phyloP scores from a whole-genome alignment of 2,888 invertebrate species.

The Resseliella maxima region DNA sequence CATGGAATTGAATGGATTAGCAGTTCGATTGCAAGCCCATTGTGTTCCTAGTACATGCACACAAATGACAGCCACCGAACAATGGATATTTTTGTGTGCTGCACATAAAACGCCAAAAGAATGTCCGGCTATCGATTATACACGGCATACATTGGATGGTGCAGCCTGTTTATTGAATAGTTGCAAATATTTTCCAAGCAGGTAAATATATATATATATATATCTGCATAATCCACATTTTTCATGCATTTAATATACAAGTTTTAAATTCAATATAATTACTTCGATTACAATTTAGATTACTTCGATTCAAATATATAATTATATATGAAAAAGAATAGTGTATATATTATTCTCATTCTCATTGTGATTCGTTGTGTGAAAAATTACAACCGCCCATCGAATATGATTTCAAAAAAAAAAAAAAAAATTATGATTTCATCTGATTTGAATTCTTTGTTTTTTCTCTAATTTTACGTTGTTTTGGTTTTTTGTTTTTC shows the following conservation, averaged over 20 bases:
- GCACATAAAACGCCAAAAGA: constrained; percentile 99
- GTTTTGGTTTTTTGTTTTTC: background rate
- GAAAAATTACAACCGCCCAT: no score
- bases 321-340: no score
- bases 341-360: no score
- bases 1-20: constrained; percentile 99
- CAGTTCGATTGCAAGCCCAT: constrained; percentile 94
- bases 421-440: background rate
- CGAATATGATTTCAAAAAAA: background rate
- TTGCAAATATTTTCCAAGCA: constrained; percentile 99
- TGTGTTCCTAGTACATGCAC: constrained; percentile 97
- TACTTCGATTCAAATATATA: no score
- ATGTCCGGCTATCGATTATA: constrained; percentile 99
- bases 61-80: constrained; percentile 99
- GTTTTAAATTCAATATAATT: no score
- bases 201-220: constrained; percentile 72
- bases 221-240: background rate
- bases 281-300: no score
- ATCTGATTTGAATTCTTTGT: background rate
- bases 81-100: constrained; percentile 99
- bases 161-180: constrained; percentile 98
- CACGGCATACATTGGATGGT: constrained; percentile 97
- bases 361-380: no score
- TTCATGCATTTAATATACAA: no score
- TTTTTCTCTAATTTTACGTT: background rate